phyloP scores from a whole-genome alignment of 2,113 vertebrate species.

The Empidonax alnorum region DNA sequence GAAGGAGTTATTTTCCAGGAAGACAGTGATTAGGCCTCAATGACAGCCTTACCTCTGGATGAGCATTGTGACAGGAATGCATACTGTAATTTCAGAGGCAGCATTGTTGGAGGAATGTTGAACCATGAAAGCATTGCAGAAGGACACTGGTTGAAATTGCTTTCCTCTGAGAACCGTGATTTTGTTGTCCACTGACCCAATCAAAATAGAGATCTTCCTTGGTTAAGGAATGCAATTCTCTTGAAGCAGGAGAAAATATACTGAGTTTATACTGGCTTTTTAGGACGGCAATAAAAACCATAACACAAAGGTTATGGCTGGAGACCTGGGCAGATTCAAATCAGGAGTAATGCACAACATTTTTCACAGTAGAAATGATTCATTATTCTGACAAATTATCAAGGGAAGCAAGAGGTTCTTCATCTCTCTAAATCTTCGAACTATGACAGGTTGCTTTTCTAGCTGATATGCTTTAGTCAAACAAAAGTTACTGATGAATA shows the following conservation, averaged over 20 bases:
- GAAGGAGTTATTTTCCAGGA: background rate
- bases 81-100: background rate
- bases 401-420: constrained; percentile 26
- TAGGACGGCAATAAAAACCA: background rate
- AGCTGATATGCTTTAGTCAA: constrained; percentile 41
- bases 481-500: constrained; percentile 56
- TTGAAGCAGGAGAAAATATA: background rate
- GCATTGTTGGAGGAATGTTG: background rate
- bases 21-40: background rate
- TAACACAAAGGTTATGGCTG: background rate
- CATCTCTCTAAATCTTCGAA: constrained; percentile 11
- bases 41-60: background rate
- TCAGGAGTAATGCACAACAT: background rate
- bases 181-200: background rate
- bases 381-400: constrained; percentile 39
- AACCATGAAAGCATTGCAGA: background rate
- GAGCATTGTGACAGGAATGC: background rate
- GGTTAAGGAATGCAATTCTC: background rate
- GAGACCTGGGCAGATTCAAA: background rate
- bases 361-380: constrained; percentile 43
- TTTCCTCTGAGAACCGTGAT: background rate
- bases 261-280: background rate
- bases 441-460: constrained; percentile 48
- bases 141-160: background rate
- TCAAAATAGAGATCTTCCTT: background rate